A percentile compares a stretch with the other conserved stretches of the same genome.
These are phyloP conservation scores for Trogon melanurus DNA, from an alignment of 2,113 vertebrate genomes.

Conservation along the genomic window DNA sequence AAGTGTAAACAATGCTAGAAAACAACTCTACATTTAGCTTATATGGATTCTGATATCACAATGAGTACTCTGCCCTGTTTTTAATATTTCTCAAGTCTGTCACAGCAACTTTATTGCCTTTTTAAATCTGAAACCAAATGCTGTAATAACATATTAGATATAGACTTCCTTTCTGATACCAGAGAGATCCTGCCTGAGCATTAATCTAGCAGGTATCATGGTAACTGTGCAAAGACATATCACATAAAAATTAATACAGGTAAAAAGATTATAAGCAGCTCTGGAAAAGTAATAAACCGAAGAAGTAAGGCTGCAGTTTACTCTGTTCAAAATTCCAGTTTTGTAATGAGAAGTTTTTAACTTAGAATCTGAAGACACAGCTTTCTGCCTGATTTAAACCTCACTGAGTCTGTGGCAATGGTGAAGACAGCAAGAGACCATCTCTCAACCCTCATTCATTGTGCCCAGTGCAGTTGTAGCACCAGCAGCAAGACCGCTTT, in stretches of 20 bases:
- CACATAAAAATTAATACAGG: background rate
- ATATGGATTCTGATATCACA: background rate
- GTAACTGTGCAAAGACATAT: background rate
- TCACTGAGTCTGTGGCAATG: background rate
- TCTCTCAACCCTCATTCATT: fast-evolving
- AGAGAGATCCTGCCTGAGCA: background rate
- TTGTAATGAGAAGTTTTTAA: background rate
- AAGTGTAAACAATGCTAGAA: background rate
- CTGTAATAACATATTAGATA: background rate
- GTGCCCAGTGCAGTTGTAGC: background rate
- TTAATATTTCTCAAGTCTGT: background rate
- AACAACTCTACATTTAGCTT: background rate
- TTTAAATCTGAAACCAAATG: background rate
- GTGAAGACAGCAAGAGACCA: background rate
- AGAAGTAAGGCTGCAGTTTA: background rate
- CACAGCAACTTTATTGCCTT: background rate
- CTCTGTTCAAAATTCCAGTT: background rate
- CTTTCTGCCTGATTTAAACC: background rate
- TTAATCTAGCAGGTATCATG: background rate
- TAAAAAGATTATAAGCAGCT: background rate
- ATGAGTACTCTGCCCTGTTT: background rate
- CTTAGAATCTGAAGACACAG: background rate
- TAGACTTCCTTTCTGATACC: background rate
- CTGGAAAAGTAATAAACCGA: background rate
- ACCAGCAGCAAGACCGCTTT: background rate